phyloP scores from a whole-genome alignment of 2,888 invertebrate genomes.

The Scaeva pyrastri region DNA sequence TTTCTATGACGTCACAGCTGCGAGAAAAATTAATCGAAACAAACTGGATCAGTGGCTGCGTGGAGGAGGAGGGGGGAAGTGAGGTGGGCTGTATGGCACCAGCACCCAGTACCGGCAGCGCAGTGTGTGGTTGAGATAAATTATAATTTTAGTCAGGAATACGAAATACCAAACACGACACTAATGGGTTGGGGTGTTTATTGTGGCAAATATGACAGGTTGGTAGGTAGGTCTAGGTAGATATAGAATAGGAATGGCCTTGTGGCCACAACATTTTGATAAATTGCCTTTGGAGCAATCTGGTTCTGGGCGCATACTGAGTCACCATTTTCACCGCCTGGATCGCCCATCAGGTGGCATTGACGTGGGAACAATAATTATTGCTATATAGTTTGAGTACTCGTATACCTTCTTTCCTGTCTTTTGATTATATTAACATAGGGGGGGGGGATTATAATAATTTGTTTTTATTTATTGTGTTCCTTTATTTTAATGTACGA shows the following conservation, averaged over 20 bases:
- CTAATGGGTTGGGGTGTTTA: constrained; percentile 38
- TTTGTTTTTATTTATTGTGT: no score
- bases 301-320: neutral
- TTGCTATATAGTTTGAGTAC: neutral
- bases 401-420: no score
- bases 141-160: constrained; percentile 28
- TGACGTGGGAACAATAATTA: no score
- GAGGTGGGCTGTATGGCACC: constrained; percentile 14
- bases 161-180: constrained; percentile 14
- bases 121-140: constrained; percentile 30
- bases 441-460: no score
- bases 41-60: constrained; percentile 3
- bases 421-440: no score
- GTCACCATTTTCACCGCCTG: neutral
- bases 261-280: constrained; percentile 29
- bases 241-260: constrained; percentile 6
- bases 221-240: no score
- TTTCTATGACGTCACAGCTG: constrained; percentile 21
- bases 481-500: no score
- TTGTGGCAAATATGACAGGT: constrained; percentile 37
- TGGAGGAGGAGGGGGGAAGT: neutral
- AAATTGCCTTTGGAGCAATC: constrained; percentile 2
- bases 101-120: no score
- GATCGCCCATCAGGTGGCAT: neutral
- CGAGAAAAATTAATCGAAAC: constrained; percentile 6